phyloP scores from a whole-genome alignment of 2,888 invertebrate genomes.

The Orthosia incerta region DNA sequence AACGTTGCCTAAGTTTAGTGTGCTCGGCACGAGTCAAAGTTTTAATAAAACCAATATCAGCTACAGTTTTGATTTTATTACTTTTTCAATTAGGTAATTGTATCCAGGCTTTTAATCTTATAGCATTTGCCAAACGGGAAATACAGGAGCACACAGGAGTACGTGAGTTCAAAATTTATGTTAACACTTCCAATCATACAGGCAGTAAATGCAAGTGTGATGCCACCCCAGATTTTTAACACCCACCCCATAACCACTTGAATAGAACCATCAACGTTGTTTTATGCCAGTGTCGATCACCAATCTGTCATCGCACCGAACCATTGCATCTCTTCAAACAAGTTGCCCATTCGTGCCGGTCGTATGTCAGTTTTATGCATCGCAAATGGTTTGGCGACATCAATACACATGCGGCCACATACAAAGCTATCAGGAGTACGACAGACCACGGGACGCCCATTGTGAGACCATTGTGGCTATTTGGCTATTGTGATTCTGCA shows the following conservation, averaged over 20 bases:
- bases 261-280: background rate
- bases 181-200: background rate
- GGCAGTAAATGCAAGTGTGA: background rate
- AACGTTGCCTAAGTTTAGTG: conserved; percentile 1
- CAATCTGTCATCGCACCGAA: conserved; percentile 27
- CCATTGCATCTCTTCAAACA: conserved; percentile 24
- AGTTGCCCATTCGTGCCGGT: conserved; percentile 34
- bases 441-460: conserved; percentile 67
- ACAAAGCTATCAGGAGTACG: conserved; percentile 71
- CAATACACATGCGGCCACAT: conserved; percentile 63
- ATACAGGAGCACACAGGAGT: too few species aligned
- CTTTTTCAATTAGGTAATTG: background rate
- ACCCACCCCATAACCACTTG: background rate
- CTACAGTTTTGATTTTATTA: background rate
- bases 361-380: conserved; percentile 59
- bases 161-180: background rate
- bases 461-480: conserved; percentile 66
- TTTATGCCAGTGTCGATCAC: background rate
- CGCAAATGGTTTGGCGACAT: conserved; percentile 63
- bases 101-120: background rate
- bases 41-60: conserved; percentile 3
- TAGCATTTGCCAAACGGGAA: background rate
- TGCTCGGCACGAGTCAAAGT: conserved; percentile 11
- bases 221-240: background rate
- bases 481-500: conserved; percentile 60